Evolutionary conservation across 2,113 vertebrate genomes (phyloP).

Genomic region (Nerophis ophidion): DNA sequence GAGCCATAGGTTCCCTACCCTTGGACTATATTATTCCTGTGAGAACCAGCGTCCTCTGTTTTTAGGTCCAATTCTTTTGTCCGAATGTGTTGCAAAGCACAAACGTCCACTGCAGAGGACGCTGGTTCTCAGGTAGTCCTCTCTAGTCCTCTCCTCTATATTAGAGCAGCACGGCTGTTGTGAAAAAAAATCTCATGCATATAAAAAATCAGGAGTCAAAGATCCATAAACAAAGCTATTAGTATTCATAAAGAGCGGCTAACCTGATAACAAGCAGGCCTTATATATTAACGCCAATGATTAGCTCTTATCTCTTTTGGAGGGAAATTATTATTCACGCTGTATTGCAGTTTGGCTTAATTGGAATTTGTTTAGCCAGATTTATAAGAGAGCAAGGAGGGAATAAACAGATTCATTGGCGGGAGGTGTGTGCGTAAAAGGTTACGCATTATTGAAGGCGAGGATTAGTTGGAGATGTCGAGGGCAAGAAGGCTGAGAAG

Average conservation of each 20-base stretch:
- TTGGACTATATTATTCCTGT: too few species aligned
- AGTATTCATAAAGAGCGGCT: constrained; percentile 22
- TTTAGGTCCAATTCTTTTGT: too few species aligned
- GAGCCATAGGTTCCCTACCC: too few species aligned
- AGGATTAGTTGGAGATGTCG: constrained; percentile 64
- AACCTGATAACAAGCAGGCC: constrained; percentile 18
- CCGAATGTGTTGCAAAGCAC: too few species aligned
- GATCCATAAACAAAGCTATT: neutral
- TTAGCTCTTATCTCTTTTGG: constrained; percentile 60
- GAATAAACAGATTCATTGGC: constrained; percentile 67
- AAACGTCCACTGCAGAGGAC: too few species aligned
- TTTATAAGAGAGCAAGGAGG: constrained; percentile 59
- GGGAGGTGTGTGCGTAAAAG: constrained; percentile 42
- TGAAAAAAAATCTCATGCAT: too few species aligned
- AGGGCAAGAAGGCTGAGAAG: constrained; percentile 67
- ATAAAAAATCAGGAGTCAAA: too few species aligned
- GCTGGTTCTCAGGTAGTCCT: too few species aligned
- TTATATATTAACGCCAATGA: constrained; percentile 46
- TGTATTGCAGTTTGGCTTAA: constrained; percentile 64
- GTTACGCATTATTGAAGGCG: constrained; percentile 68
- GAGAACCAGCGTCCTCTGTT: too few species aligned
- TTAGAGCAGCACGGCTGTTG: too few species aligned
- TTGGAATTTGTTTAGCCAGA: constrained; percentile 66
- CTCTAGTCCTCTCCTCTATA: too few species aligned
- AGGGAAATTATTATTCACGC: constrained; percentile 62